A percentile compares a stretch with the other conserved stretches of the same genome.
Conservation (phyloP, 2,888 invertebrate species). For the Lepidochitona cinerea region DNA sequence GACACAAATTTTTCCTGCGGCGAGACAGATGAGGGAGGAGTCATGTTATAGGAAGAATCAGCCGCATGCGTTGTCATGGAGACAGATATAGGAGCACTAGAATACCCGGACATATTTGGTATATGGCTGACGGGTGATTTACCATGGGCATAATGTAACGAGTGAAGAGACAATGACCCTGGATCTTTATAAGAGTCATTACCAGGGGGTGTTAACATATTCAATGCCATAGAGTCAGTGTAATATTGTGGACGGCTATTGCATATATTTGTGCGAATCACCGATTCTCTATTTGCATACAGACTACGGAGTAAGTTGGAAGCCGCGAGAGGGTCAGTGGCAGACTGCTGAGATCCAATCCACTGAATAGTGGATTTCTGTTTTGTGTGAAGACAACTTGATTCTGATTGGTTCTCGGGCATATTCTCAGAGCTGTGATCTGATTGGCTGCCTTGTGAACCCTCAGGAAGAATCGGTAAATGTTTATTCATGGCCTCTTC, state of each 20-base stretch:
- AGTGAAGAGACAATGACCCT: constrained; percentile 25
- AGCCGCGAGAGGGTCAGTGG: constrained; percentile 79
- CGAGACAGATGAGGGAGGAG: constrained; percentile 96
- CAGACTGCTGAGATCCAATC: constrained; percentile 80
- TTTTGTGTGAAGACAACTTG: constrained; percentile 14
- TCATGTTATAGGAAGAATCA: constrained; percentile 81
- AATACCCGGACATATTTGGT: constrained; percentile 16
- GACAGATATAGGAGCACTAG: constrained; percentile 32
- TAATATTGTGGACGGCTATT: constrained; percentile 59
- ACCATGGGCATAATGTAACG: constrained; percentile 11
- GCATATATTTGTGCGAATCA: constrained; percentile 85
- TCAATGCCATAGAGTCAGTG: constrained; percentile 73
- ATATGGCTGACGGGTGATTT: constrained; percentile 16
- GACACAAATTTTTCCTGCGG: constrained; percentile 82
- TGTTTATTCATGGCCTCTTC: constrained; percentile 98
- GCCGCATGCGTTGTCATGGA: constrained; percentile 29
- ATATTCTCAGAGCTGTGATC: too few relatives aligned
- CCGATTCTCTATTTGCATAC: constrained; percentile 94
- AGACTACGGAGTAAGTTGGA: constrained; percentile 90
- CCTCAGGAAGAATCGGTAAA: constrained; percentile 72
- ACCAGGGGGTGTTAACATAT: constrained; percentile 91
- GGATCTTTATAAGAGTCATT: constrained; percentile 80
- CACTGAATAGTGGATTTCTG: constrained; percentile 82
- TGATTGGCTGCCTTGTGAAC: constrained; percentile 9
- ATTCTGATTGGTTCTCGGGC: constrained; percentile 62